Conservation (phyloP, 2,797 vertebrate genomes). For the Octomys mimax region DNA sequence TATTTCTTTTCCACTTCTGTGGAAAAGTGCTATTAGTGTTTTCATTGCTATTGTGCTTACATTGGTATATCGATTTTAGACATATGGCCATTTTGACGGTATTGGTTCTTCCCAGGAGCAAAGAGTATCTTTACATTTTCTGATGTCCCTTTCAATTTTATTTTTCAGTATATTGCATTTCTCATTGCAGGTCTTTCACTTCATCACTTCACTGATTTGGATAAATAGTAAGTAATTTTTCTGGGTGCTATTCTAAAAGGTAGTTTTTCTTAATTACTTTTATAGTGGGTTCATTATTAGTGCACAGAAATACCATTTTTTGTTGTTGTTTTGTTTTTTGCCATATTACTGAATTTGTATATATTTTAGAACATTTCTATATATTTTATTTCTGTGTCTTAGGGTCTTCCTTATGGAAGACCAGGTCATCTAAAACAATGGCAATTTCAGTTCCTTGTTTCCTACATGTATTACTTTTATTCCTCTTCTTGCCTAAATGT, state of each 20-base stretch:
- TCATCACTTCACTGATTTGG: not conserved
- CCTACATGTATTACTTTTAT: not conserved
- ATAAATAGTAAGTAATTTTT: not conserved
- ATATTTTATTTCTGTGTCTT: not conserved
- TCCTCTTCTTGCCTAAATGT: not conserved
- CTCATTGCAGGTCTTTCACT: not conserved
- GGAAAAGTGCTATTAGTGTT: not conserved
- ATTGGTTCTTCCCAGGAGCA: not conserved
- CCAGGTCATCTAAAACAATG: not conserved
- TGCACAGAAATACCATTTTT: not conserved
- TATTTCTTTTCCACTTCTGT: not conserved
- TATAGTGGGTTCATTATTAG: not conserved
- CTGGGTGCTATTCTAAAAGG: not conserved
- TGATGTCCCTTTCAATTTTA: not conserved
- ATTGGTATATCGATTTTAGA: not conserved
- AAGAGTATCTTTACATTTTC: not conserved
- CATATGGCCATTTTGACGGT: not conserved
- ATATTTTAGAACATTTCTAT: not conserved
- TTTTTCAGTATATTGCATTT: not conserved
- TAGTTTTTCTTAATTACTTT: not conserved
- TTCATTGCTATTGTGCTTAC: not conserved
- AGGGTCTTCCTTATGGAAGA: not conserved
- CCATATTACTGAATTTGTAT: not conserved
- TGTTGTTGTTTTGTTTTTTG: not conserved
- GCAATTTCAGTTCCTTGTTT: not conserved